Percentiles rank a stretch among this genome's conserved stretches.
phyloP scores from a whole-genome alignment of 92 coral and sea anemone species.

The Plumapathes pennacea region DNA sequence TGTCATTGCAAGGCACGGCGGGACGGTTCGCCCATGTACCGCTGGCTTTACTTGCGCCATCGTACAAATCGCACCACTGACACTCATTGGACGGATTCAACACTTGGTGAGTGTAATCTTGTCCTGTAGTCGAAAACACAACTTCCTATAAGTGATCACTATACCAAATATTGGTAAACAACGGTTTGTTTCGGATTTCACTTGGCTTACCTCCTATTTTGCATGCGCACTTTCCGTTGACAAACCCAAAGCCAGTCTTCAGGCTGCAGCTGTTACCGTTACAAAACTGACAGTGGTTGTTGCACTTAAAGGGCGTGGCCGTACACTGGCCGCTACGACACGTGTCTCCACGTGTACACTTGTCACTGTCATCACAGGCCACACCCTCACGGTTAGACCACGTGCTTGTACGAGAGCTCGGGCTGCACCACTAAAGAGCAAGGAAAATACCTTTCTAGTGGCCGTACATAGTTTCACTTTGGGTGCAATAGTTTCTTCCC shows the following conservation, averaged over 20 bases:
- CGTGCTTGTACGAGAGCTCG: conserved; percentile 50
- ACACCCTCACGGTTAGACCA: conserved; percentile 64
- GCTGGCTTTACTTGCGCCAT: conserved; percentile 51
- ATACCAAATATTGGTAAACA: too few relatives aligned
- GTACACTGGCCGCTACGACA: conserved; percentile 71
- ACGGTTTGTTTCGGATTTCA: too few relatives aligned
- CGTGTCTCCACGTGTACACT: conserved; percentile 71
- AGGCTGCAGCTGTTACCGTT: conserved; percentile 72
- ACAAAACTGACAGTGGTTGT: conserved; percentile 68
- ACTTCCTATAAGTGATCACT: too few relatives aligned
- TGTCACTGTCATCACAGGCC: conserved; percentile 67
- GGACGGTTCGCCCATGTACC: conserved; percentile 79
- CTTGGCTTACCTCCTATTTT: conserved; percentile 67
- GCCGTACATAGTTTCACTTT: too few relatives aligned
- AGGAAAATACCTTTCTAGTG: not conserved
- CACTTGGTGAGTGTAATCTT: conserved; percentile 75
- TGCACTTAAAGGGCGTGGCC: conserved; percentile 60
- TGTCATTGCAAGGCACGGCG: conserved; percentile 67
- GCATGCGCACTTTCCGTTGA: conserved; percentile 74
- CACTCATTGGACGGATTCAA: conserved; percentile 73
- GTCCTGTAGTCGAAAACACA: conserved; percentile 24
- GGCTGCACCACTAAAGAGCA: conserved; percentile 64
- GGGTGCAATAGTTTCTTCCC: too few relatives aligned
- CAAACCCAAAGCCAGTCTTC: conserved; percentile 86
- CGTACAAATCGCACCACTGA: conserved; percentile 82